A percentile compares a stretch with the other conserved stretches of the same genome.
phyloP scores from a whole-genome alignment of 2,797 vertebrate genomes.

The Pipistrellus pygmaeus region DNA sequence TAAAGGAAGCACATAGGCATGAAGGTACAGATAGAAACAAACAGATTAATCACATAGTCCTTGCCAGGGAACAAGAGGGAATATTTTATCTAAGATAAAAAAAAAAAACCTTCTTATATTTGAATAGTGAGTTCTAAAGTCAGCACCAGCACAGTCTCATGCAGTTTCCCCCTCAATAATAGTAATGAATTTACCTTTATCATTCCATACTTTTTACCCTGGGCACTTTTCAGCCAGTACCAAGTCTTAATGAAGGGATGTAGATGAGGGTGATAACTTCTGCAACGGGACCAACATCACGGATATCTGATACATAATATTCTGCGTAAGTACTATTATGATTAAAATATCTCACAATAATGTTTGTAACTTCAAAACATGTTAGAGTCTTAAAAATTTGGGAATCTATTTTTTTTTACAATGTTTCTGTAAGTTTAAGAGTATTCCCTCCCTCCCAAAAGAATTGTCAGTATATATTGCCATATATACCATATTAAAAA shows the following conservation, averaged over 20 bases:
- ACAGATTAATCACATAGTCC: neutral
- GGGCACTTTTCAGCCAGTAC: neutral
- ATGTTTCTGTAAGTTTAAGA: conserved; percentile 28
- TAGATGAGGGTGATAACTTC: neutral
- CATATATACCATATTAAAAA: neutral
- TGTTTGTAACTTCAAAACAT: neutral
- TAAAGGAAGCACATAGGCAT: neutral
- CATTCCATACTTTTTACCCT: neutral
- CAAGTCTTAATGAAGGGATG: neutral
- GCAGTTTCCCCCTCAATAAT: neutral
- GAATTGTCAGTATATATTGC: neutral
- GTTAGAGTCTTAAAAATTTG: neutral
- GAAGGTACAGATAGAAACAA: neutral
- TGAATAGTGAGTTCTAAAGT: neutral
- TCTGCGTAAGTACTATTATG: neutral
- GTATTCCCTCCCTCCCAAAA: accelerated
- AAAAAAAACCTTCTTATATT: neutral
- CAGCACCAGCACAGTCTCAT: neutral
- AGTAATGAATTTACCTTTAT: neutral
- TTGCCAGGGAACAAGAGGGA: neutral
- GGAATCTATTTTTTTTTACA: neutral
- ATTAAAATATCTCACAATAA: conserved; percentile 8
- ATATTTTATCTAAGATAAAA: neutral
- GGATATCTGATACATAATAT: neutral
- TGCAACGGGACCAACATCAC: neutral